Percentiles rank a stretch among this genome's conserved stretches.
Conservation (phyloP, 2,113 vertebrate species). For the Austrofundulus limnaeus region DNA sequence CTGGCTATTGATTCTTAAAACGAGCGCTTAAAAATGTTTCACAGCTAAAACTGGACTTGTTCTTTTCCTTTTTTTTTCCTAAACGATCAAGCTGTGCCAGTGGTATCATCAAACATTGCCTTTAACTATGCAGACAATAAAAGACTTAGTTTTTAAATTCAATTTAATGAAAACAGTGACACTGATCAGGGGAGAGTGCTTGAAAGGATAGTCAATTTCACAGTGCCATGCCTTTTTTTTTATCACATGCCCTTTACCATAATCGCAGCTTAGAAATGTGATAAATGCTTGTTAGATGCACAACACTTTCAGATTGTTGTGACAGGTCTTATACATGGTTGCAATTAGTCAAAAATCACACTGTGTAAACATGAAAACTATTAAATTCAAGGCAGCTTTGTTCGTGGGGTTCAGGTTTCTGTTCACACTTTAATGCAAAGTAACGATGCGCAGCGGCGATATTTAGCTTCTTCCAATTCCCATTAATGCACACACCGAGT, state of each 20-base stretch:
- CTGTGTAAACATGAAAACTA: constrained; percentile 7
- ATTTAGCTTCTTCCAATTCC: constrained; percentile 26
- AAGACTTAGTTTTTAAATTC: constrained; percentile 17
- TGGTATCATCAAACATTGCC: constrained; percentile 7
- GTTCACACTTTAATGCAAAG: constrained; percentile 52
- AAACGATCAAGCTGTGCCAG: background rate
- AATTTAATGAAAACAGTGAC: constrained; percentile 8
- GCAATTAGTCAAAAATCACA: constrained; percentile 31
- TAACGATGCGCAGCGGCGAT: constrained; percentile 29
- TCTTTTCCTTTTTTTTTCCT: background rate
- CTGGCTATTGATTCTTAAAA: constrained; percentile 18
- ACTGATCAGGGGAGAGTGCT: background rate
- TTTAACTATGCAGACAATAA: constrained; percentile 23
- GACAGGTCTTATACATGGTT: constrained; percentile 19
- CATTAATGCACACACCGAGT: constrained; percentile 27
- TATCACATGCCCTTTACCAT: background rate
- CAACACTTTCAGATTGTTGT: constrained; percentile 11
- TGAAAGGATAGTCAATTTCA: constrained; percentile 1
- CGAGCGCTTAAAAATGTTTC: constrained; percentile 24
- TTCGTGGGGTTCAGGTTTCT: constrained; percentile 46
- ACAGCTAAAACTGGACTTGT: constrained; percentile 7
- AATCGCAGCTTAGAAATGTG: constrained; percentile 14
- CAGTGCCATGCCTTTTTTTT: constrained; percentile 15
- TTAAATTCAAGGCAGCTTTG: constrained; percentile 32
- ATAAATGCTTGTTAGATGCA: constrained; percentile 9